phyloP scores from a whole-genome alignment of 1,140 invertebrate species.

The Mya arenaria region DNA sequence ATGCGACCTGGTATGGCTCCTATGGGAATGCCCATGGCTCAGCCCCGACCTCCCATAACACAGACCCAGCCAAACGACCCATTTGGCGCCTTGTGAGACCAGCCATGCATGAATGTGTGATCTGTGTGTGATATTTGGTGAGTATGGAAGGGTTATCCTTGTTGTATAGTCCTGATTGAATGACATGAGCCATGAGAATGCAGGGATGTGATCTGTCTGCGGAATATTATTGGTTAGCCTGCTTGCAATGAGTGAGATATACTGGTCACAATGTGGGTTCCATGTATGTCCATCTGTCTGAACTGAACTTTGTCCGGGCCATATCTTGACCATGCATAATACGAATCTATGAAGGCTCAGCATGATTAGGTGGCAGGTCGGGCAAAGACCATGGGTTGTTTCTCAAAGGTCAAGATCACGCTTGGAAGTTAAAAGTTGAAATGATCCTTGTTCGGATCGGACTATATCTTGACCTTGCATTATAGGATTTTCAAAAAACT shows the following conservation, averaged over 20 bases:
- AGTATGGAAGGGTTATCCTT: not conserved
- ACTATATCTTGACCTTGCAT: no score
- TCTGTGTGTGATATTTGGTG: constrained; percentile 10
- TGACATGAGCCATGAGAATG: not conserved
- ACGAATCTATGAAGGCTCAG: no score
- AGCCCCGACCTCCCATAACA: constrained; percentile 58
- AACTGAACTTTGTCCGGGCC: no score
- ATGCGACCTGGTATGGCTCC: constrained; percentile 56
- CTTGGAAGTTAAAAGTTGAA: no score
- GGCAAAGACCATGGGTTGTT: no score
- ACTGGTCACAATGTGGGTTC: not conserved
- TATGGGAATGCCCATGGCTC: constrained; percentile 58
- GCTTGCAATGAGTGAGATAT: not conserved
- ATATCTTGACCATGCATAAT: no score
- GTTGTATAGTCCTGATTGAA: not conserved
- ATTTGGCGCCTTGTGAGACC: constrained; percentile 72
- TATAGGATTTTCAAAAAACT: no score
- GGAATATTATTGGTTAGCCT: not conserved
- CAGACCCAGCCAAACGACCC: constrained; percentile 68
- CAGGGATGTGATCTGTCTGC: not conserved
- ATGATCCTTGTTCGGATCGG: no score
- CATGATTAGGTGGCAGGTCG: no score
- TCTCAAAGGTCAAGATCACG: no score
- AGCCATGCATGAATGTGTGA: constrained; percentile 1
- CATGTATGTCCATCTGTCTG: no score